Evolutionary conservation across 2,888 invertebrate species (phyloP).

Genomic region (Koerneria pararmatus): DNA sequence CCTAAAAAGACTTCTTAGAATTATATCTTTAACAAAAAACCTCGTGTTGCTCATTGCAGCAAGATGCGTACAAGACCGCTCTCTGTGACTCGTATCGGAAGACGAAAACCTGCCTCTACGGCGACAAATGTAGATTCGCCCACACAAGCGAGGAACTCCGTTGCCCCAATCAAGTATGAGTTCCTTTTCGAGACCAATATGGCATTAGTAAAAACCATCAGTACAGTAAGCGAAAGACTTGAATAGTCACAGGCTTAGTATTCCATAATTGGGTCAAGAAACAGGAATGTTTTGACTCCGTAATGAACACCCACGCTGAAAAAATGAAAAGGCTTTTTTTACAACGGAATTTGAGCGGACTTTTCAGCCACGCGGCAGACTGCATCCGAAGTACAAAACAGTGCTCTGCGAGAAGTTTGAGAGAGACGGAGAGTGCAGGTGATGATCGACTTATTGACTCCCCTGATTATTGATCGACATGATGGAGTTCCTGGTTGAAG

Average conservation of each 20-base stretch:
- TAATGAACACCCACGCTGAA: too few relatives aligned
- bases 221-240: too few relatives aligned
- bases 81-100: slow-evolving; percentile 39
- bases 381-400: slow-evolving; percentile 48
- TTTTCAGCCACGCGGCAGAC: slow-evolving; percentile 39
- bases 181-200: too few relatives aligned
- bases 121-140: slow-evolving; percentile 38
- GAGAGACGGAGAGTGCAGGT: slow-evolving; percentile 21
- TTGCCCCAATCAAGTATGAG: slow-evolving; percentile 31
- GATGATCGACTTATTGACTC: too few relatives aligned
- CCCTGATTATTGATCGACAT: too few relatives aligned
- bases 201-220: too few relatives aligned
- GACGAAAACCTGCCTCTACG: slow-evolving; percentile 34
- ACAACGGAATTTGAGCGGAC: not conserved
- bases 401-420: slow-evolving; percentile 43
- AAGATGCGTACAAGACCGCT: slow-evolving; percentile 44
- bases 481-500: too few relatives aligned
- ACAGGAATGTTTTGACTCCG: too few relatives aligned
- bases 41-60: slow-evolving; percentile 24
- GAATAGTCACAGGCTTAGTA: too few relatives aligned
- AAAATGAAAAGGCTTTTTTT: not conserved
- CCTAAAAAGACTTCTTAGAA: not conserved
- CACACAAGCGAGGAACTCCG: slow-evolving; percentile 38
- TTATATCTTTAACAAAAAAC: not conserved
- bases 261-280: too few relatives aligned